Evolutionary conservation across 2,888 invertebrate species (phyloP), one percentile per base, ranked within the genome.

Genomic region (Yponomeuta sedellus): DNA sequence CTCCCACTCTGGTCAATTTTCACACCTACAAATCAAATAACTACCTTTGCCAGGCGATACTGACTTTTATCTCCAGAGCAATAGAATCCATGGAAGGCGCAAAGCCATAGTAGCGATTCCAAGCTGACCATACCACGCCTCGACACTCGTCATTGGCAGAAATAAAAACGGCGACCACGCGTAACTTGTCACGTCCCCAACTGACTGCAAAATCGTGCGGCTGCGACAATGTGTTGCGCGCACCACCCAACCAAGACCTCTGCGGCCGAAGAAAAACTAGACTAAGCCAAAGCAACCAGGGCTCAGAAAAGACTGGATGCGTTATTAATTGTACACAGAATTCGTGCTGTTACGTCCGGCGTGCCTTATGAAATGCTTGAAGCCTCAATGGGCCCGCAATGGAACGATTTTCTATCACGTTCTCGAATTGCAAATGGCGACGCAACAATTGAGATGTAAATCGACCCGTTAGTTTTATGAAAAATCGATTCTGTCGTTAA

Each of bases 91-190:
- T 64, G 67, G 66, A 63, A 69, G 69, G 67, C 59, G 80, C 71
- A 74, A 69, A 71, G 69, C 70, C 75, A 78, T 68, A 69, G 71
- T 77, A 74, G 82, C 71, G 73, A 76, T 78, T 81, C 77, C 78
- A 78, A 80, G 81, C 77, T 78, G 83, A 77, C 79, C 81, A 75
- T 78, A 90, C 90, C 90, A 89, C 90, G 90, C 90, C 90, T 89
- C 89, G 83, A 83, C 88, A 88, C 87, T 83, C 85, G 89, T 89
- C 90, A 91, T 91, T 91, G 90, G 90, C 90, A 91, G 90, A 91
- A 89, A 90, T 90, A 90, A 90, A 91, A 90, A 90, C 88, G 84
- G 83, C 86, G 83, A 85, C 87, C 86, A 88, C 89, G 89, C 90
- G 90, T 90, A 88, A 85, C 89, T 84, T 82, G 89, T 90, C 90